Base-by-base conservation (phyloP, 30 jellyfish, hydroid and myxozoan species). In the Aurelia aurita region DNA sequence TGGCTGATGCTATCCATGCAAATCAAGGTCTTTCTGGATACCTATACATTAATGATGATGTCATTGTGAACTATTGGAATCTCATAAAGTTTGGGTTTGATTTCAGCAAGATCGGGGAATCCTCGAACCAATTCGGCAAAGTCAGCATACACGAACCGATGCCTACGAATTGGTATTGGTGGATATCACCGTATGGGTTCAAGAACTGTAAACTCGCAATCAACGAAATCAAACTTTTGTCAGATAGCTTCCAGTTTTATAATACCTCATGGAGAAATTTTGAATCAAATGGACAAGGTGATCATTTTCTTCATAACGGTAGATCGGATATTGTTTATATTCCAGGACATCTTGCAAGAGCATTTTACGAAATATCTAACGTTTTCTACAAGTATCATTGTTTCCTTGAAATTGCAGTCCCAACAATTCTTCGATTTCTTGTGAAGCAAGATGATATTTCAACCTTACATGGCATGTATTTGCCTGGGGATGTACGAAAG, bases 181-280 rank as follows among this genome's bases (percentile, higher is more conserved):
- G 98, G 98, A 60, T 93, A 25, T 93, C 98, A 1, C 98, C 98
- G 12, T 93, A 87, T 57, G 98, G 98, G 23, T 84, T 93, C 81
- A 70, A 83, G 10, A 87, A 93, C 62, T 71, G 94, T 90, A 63
- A 67, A 35, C 53, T 39, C 5, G 97, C 98, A 1, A 88, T 93
- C 26, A 69, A 87, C 53, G 95, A 93, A 61, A 59, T 93, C 13
- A 23, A 29, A 25, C 22, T 44, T 13, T 35, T 79, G 22, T 58
- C 91, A n/a, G 46, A 58, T 10, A 53, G 60, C 20, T 65, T 67
- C 19, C 32, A 11, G 22, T 44, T 72, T 67, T 85, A 77, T 34
- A 55, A 80, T 13, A 23, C 60, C 10, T 29, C 61, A 15, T 58
- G 63, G 62, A 80, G 64, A 11, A 63, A 53, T 1, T 86, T 68